A percentile compares a stretch with the other conserved stretches of the same genome.
These are phyloP conservation scores for Dromaius novaehollandiae DNA, from an alignment of 2,113 vertebrate species.

Conservation along the genomic window DNA sequence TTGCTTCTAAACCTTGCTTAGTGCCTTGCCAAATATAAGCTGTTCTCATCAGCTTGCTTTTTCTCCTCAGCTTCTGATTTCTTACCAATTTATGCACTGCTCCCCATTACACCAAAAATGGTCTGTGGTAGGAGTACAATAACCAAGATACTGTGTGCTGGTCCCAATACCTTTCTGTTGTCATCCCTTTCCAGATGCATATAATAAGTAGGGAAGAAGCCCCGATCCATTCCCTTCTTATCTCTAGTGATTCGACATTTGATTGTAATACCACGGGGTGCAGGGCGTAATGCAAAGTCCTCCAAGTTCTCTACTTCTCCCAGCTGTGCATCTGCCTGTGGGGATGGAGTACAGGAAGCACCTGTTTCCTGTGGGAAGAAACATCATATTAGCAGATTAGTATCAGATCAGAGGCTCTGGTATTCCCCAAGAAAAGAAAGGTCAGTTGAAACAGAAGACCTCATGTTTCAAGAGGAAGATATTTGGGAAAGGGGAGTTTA, in stretches of 20 bases:
- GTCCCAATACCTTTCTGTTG: slow-evolving; percentile 84
- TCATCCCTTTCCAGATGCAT: slow-evolving; percentile 96
- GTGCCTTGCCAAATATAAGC: not conserved
- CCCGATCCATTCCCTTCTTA: slow-evolving; percentile 96
- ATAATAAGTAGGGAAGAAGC: slow-evolving; percentile 95
- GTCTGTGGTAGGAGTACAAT: not conserved
- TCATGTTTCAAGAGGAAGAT: not conserved
- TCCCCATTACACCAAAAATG: not conserved
- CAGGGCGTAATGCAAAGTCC: slow-evolving; percentile 88
- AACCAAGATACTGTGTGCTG: not conserved
- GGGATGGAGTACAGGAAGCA: slow-evolving; percentile 70
- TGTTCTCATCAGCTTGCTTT: not conserved
- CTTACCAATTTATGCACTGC: not conserved
- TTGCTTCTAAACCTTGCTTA: not conserved
- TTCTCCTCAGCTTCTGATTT: not conserved
- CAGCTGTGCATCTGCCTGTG: slow-evolving; percentile 72
- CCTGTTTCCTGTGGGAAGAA: slow-evolving; percentile 78
- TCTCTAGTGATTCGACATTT: slow-evolving; percentile 93
- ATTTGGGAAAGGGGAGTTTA: not conserved
- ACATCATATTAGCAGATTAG: not conserved
- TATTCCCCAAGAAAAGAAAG: not conserved
- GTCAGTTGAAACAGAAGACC: not conserved
- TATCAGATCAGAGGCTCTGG: not conserved
- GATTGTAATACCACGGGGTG: slow-evolving; percentile 86
- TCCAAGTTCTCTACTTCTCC: slow-evolving; percentile 88